A percentile compares a stretch with the other conserved stretches of the same genome.
phyloP scores from a whole-genome alignment of 2,888 invertebrate genomes.

The Dione juno region DNA sequence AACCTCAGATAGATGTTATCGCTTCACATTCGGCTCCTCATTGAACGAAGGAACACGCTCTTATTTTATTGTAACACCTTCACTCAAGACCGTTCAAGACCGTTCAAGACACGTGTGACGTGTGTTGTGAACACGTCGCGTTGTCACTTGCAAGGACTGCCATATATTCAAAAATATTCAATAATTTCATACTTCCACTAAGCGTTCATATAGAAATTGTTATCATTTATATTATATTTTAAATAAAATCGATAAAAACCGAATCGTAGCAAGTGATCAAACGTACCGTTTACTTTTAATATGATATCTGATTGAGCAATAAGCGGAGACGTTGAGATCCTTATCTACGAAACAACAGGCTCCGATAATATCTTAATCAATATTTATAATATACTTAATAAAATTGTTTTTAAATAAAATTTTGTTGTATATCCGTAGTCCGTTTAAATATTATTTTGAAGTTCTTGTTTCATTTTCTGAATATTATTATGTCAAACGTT shows the following conservation, averaged over 20 bases:
- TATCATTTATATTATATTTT: background rate
- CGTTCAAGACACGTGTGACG: background rate
- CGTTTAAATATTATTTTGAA: constrained; percentile 7
- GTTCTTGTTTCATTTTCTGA: constrained; percentile 3
- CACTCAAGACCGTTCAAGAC: constrained; percentile 14
- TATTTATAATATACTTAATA: constrained; percentile 25
- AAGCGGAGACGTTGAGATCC: constrained; percentile 28
- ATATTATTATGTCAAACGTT: background rate
- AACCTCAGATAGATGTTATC: constrained; percentile 25
- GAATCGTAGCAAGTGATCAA: constrained; percentile 23
- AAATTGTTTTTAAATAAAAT: constrained; percentile 8
- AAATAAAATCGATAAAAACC: background rate
- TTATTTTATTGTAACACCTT: constrained; percentile 19
- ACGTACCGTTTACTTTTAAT: constrained; percentile 20
- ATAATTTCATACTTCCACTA: background rate
- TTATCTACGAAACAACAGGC: constrained; percentile 29
- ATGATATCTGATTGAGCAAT: constrained; percentile 22
- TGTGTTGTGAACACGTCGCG: background rate
- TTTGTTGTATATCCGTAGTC: constrained; percentile 1
- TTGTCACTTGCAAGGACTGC: background rate
- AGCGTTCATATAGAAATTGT: background rate
- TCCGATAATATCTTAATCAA: constrained; percentile 28
- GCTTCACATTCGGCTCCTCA: background rate
- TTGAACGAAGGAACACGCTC: background rate
- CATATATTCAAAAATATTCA: background rate